These are phyloP conservation scores for Torymus tubicola DNA, from an alignment of 2,888 invertebrate species.

Conservation along the genomic window DNA sequence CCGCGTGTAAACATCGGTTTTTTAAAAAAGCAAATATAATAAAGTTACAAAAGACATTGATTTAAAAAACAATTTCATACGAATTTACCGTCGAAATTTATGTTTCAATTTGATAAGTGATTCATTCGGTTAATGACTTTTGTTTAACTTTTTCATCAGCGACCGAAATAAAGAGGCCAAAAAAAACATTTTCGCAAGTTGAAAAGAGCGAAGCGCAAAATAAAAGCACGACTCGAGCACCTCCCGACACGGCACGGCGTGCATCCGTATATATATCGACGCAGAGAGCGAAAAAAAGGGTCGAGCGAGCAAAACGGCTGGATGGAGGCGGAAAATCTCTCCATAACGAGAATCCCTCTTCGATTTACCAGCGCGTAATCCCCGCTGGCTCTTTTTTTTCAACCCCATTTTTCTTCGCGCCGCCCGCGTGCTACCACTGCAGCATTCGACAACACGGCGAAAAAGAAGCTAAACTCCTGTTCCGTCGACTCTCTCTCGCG, in stretches of 20 bases:
- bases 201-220: background rate
- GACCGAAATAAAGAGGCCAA: too few relatives aligned
- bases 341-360: slow-evolving; percentile 28
- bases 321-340: slow-evolving; percentile 43
- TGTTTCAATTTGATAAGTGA: too few relatives aligned
- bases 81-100: too few relatives aligned
- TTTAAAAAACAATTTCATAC: too few relatives aligned
- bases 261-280: background rate
- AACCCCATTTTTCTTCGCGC: slow-evolving; percentile 38
- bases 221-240: slow-evolving; percentile 10
- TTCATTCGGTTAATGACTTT: too few relatives aligned
- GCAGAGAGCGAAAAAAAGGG: background rate
- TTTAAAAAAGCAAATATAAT: too few relatives aligned
- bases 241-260: background rate
- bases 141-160: too few relatives aligned
- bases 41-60: too few relatives aligned
- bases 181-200: background rate
- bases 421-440: background rate
- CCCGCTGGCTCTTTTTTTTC: slow-evolving; percentile 9
- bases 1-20: too few relatives aligned
- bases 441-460: background rate
- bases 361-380: slow-evolving; percentile 44
- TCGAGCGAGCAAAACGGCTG: background rate
- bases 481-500: background rate
- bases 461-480: slow-evolving; percentile 19